A percentile compares a stretch with the other conserved stretches of the same genome.
phyloP scores from a whole-genome alignment of 2,797 vertebrate species.

The Harpagifer antarcticus region DNA sequence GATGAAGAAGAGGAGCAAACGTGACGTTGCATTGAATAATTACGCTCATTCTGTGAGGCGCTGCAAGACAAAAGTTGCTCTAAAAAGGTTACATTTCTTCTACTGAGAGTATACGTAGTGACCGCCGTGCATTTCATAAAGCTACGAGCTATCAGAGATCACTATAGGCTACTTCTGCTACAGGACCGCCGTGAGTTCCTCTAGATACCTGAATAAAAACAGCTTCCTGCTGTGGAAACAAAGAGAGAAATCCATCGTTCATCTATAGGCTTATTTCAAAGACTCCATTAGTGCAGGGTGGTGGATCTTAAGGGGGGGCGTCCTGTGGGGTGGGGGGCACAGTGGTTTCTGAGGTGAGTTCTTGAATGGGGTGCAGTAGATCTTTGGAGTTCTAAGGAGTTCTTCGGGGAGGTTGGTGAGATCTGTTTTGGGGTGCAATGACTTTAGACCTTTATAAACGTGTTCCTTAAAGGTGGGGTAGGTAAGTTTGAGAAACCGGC shows the following conservation, averaged over 20 bases:
- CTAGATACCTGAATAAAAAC: constrained; percentile 79
- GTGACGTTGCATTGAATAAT: constrained; percentile 43
- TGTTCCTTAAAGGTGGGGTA: too few relatives aligned
- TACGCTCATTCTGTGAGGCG: constrained; percentile 46
- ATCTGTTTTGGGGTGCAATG: background rate
- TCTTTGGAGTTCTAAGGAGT: background rate
- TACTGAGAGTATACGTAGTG: constrained; percentile 59
- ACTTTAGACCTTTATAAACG: background rate
- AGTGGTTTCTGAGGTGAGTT: constrained; percentile 4
- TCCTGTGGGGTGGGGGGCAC: background rate
- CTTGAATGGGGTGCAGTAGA: background rate
- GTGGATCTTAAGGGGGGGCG: background rate
- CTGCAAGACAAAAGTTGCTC: constrained; percentile 57
- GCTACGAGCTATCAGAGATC: constrained; percentile 65
- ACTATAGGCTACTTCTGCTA: constrained; percentile 70
- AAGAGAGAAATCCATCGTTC: constrained; percentile 28
- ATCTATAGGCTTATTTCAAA: constrained; percentile 30
- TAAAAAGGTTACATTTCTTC: constrained; percentile 62
- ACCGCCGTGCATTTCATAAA: constrained; percentile 57
- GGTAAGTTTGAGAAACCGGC: too few relatives aligned
- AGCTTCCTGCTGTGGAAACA: constrained; percentile 57
- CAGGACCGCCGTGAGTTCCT: constrained; percentile 68
- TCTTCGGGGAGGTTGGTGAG: background rate
- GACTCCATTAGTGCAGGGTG: constrained; percentile 50
- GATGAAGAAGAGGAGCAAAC: constrained; percentile 55